phyloP scores from a whole-genome alignment of 1,140 invertebrate species.

The Orussus abietinus region DNA sequence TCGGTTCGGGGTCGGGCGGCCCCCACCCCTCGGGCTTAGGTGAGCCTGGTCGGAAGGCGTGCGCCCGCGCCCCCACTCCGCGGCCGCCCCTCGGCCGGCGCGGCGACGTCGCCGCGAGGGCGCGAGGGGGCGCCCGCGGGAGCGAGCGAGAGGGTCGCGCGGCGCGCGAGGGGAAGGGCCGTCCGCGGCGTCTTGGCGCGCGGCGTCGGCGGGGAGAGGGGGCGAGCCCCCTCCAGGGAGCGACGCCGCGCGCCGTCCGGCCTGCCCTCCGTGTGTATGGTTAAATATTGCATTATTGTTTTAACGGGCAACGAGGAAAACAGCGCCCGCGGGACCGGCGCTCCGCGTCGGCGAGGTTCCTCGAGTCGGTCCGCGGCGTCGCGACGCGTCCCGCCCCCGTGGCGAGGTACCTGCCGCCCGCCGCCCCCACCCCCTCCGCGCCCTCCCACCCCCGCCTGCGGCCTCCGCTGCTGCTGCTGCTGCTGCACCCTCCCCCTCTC shows the following conservation, averaged over 20 bases:
- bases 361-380: conserved; percentile 30
- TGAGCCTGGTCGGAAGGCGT: too few relatives aligned
- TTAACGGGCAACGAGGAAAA: conserved; percentile 50
- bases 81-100: conserved; percentile 8
- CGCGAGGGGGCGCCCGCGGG: conserved; percentile 8
- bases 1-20: too few relatives aligned
- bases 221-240: background rate
- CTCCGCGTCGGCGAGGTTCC: conserved; percentile 9
- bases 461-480: too few relatives aligned
- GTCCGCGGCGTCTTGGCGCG: conserved; percentile 6
- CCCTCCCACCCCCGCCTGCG: conserved; percentile 9
- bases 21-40: too few relatives aligned
- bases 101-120: conserved; percentile 15
- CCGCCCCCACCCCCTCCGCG: conserved; percentile 2
- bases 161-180: too few relatives aligned
- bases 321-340: conserved; percentile 32
- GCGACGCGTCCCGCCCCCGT: too few relatives aligned
- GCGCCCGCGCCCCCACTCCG: background rate
- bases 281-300: conserved; percentile 56
- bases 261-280: conserved; percentile 42
- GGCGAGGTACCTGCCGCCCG: too few relatives aligned
- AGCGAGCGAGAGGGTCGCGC: too few relatives aligned
- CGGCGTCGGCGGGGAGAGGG: too few relatives aligned
- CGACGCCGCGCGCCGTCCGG: conserved; percentile 7
- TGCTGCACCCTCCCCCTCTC: conserved; percentile 25